A percentile compares a stretch with the other conserved stretches of the same genome.
phyloP scores from a whole-genome alignment of 2,113 vertebrate genomes.

The Trochalopteron elliotii region DNA sequence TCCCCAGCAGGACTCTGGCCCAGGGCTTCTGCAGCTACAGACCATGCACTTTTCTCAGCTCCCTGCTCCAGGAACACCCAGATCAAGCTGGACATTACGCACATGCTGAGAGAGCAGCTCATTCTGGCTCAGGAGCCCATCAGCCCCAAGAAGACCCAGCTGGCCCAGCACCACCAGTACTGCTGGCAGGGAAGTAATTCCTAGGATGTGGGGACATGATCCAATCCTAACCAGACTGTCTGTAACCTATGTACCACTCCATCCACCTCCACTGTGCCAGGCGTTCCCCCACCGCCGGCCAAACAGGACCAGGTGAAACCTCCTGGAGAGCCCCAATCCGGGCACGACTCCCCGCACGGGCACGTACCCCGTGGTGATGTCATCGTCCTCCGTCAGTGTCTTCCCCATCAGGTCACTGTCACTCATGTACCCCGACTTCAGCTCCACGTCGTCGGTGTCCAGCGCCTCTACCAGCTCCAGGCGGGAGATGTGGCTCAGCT shows the following conservation, averaged over 20 bases:
- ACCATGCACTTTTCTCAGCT: not conserved
- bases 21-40: not conserved
- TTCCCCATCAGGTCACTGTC: conserved; percentile 85
- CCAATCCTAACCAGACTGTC: not conserved
- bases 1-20: not conserved
- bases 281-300: fast-evolving
- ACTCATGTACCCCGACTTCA: conserved; percentile 92
- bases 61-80: not conserved
- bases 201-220: fast-evolving
- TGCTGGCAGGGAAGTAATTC: not conserved
- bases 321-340: fast-evolving
- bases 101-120: fast-evolving
- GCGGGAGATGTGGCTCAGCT: conserved; percentile 86
- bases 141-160: too few species aligned
- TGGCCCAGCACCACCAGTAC: not conserved
- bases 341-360: fast-evolving
- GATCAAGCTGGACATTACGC: not conserved
- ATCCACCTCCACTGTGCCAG: fast-evolving
- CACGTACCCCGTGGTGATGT: conserved; percentile 89
- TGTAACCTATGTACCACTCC: not conserved
- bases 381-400: conserved; percentile 85
- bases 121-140: not conserved
- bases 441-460: conserved; percentile 78
- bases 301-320: not conserved
- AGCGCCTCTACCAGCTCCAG: conserved; percentile 87